Conservation (phyloP, 1,140 invertebrate species). For the Caerostris extrusa region DNA sequence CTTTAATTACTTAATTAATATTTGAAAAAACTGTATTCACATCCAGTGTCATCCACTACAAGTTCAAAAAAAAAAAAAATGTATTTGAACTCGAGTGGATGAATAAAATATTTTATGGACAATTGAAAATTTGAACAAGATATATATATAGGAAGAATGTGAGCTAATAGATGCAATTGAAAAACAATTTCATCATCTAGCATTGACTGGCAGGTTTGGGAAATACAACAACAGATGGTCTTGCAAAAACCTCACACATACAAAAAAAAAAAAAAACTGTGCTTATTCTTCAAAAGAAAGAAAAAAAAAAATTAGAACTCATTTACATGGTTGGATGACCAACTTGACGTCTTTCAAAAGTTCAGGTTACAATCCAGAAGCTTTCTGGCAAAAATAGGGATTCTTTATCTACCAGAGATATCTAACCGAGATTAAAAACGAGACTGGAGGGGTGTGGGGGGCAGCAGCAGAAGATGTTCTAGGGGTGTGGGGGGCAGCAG, state of each 20-base stretch:
- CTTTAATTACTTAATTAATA: too few species aligned
- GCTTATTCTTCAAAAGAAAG: constrained; percentile 36
- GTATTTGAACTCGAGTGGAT: too few species aligned
- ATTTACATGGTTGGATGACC: constrained; percentile 60
- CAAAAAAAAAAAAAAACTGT: background rate
- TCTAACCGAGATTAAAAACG: constrained; percentile 48
- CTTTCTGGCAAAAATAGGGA: background rate
- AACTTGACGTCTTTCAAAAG: constrained; percentile 19
- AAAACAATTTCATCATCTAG: too few species aligned
- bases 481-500: background rate
- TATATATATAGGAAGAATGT: too few species aligned
- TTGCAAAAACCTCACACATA: background rate
- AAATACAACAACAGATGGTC: constrained; percentile 10
- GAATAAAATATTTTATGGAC: too few species aligned
- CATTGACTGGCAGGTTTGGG: constrained; percentile 24
- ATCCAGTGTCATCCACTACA: too few species aligned
- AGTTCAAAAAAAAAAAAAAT: too few species aligned
- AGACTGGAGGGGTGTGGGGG: background rate
- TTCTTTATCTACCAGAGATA: constrained; percentile 54
- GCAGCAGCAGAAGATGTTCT: too few species aligned
- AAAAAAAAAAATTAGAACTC: constrained; percentile 22
- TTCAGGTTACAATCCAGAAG: constrained; percentile 10
- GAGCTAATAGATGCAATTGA: too few species aligned
- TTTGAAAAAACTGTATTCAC: too few species aligned
- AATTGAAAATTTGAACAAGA: too few species aligned